Base-by-base conservation (phyloP, 2,113 vertebrate genomes). In the Grantiella picta region DNA sequence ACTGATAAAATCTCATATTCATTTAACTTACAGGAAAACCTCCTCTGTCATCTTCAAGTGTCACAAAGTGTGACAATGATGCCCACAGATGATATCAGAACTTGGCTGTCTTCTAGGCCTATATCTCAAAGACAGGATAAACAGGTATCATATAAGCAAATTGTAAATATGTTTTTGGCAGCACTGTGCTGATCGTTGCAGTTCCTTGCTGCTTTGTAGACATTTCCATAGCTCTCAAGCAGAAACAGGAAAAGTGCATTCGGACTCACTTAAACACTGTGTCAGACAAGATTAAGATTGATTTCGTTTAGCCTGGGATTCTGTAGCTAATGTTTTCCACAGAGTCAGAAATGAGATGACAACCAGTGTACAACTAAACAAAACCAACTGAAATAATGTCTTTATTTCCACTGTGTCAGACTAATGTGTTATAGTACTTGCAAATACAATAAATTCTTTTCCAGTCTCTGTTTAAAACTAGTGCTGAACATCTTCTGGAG, bases 221-320 rank as follows among this genome's bases (percentile, higher is more conserved):
- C 4, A 47, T 73, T 71, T 92, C 61, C 40, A 60, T n/a, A 87
- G 8, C 8, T 93, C 25, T 54, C 1, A 2, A 88, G 22, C 22
- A 88, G 79, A 80, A 87, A 82, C 18, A 61, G 70, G 45, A 65
- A 85, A 72, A 7, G 10, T 89, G 59, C 29, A 49, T 80, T 90
- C 0, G 0, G 21, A 57, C 13, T 86, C 47, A 68, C 65, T 79
- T 64, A 83, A 87, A 72, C 25, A 36, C 36, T 65, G 16, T 65
- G 47, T 77, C 86, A 89, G 63, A 83, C 79, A 81, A 56, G 49
- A 53, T 93, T 76, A 93, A 96, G 73, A 82, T 40, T 72, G 36
- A 87, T 76, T 54, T 44, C 64, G 36, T 68, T 88, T 57, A 82
- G 38, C 20, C 22, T 42, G 47, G 33, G 56, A 68, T 86, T 59